phyloP scores from a whole-genome alignment of 2,113 vertebrate genomes.

The Mesembrinibis cayennensis region DNA sequence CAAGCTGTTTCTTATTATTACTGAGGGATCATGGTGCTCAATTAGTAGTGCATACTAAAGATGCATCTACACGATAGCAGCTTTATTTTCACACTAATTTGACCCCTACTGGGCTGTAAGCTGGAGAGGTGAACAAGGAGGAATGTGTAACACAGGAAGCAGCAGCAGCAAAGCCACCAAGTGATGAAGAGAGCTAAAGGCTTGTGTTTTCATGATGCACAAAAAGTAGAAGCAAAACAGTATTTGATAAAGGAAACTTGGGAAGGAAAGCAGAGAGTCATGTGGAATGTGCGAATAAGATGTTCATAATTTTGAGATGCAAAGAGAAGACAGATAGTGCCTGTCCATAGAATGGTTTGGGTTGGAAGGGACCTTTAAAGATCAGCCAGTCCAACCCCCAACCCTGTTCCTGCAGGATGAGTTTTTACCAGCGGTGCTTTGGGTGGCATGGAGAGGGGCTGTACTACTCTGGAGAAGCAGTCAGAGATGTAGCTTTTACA shows the following conservation, averaged over 20 bases:
- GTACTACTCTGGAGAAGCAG: background rate
- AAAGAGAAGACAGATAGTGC: background rate
- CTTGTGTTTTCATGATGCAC: background rate
- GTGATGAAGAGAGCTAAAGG: background rate
- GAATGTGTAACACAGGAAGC: background rate
- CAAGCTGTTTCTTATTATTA: background rate
- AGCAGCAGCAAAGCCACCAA: background rate
- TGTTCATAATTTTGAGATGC: background rate
- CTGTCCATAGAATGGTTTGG: background rate
- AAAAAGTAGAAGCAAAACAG: background rate
- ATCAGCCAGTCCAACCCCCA: background rate
- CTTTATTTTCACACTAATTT: background rate
- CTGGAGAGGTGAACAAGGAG: background rate
- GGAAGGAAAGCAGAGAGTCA: background rate
- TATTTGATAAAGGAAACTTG: background rate
- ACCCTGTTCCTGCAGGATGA: background rate
- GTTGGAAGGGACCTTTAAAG: background rate
- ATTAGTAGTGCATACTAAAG: background rate
- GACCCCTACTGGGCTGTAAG: background rate
- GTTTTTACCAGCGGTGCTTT: background rate
- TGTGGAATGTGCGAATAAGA: fast-evolving
- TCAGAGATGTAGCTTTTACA: background rate
- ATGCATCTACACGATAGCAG: background rate
- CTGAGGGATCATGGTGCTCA: background rate
- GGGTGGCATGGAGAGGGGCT: background rate